Percentiles rank a stretch among this genome's conserved stretches.
Conservation (phyloP, 2,113 vertebrate species). For the Eurystomus gularis region DNA sequence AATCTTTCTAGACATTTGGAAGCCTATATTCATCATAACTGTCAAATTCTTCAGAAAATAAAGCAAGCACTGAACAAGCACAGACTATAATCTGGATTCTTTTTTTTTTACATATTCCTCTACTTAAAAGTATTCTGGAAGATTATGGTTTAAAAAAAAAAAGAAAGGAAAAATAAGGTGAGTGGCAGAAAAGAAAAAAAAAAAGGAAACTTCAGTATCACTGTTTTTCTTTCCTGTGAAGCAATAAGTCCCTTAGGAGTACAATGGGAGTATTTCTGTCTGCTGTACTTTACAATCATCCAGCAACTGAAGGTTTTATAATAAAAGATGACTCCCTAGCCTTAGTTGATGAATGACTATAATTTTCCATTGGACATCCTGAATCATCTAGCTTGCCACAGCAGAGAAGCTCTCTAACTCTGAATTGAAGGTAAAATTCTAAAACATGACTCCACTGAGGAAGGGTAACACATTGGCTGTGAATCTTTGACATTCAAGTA, state of each 20-base stretch:
- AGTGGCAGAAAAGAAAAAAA: too few species aligned
- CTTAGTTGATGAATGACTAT: slow-evolving; percentile 67
- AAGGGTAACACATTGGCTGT: not conserved
- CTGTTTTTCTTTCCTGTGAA: slow-evolving; percentile 49
- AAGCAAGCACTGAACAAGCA: not conserved
- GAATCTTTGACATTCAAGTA: not conserved
- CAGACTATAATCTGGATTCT: not conserved
- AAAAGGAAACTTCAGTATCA: not conserved
- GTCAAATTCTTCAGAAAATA: not conserved
- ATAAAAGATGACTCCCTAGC: slow-evolving; percentile 58
- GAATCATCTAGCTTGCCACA: slow-evolving; percentile 56
- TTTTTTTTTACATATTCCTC: not conserved
- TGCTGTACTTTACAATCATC: slow-evolving; percentile 47
- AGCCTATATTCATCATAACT: not conserved
- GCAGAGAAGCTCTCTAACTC: slow-evolving; percentile 31
- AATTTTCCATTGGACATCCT: slow-evolving; percentile 63
- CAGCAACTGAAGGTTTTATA: slow-evolving; percentile 55
- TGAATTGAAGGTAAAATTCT: slow-evolving; percentile 65
- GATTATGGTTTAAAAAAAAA: not conserved
- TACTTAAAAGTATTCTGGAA: not conserved
- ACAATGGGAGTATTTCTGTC: slow-evolving; percentile 47
- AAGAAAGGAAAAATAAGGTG: not conserved
- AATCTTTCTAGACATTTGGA: not conserved
- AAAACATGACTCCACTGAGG: not conserved
- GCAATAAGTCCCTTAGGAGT: not conserved